Evolutionary conservation across 2,888 invertebrate genomes (phyloP).

Genomic region (Aromia moschata): DNA sequence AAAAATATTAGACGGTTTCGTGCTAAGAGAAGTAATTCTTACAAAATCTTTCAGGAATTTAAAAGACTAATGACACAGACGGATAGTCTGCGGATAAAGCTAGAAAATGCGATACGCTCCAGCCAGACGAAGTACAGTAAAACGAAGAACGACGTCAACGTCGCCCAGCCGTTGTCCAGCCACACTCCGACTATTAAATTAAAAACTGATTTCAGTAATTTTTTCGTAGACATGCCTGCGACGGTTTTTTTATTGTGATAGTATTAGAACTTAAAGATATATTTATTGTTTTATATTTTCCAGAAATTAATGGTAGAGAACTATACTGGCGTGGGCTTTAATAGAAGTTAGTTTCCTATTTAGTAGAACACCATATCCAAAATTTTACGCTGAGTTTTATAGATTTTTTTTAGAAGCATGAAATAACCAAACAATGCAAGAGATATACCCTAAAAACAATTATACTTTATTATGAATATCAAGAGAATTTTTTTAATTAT

Average conservation of each 20-base stretch:
- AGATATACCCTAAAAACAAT: too few species aligned
- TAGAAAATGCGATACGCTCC: constrained; percentile 86
- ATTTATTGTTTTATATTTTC: too few species aligned
- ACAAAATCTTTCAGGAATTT: constrained; percentile 73
- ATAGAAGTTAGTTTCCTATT: too few species aligned
- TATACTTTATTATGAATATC: too few species aligned
- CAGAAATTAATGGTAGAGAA: too few species aligned
- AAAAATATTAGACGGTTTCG: too few species aligned
- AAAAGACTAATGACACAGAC: constrained; percentile 89
- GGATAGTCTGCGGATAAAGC: constrained; percentile 78
- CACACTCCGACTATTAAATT: constrained; percentile 84
- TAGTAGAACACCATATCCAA: too few species aligned
- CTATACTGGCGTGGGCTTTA: too few species aligned
- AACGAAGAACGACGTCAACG: constrained; percentile 62
- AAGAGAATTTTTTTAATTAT: too few species aligned
- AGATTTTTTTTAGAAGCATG: too few species aligned
- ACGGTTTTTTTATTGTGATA: neutral
- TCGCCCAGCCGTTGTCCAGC: constrained; percentile 58
- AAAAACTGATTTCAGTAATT: constrained; percentile 95
- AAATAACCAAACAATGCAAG: too few species aligned
- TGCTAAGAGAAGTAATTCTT: neutral
- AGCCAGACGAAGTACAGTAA: constrained; percentile 72
- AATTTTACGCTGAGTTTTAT: too few species aligned
- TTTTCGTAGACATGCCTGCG: constrained; percentile 69
- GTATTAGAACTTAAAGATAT: neutral